Percentiles rank a stretch among this genome's conserved stretches.
These are phyloP conservation scores for Drosophila nigrodunni DNA, from an alignment of 1,140 invertebrate genomes.

Conservation along the genomic window DNA sequence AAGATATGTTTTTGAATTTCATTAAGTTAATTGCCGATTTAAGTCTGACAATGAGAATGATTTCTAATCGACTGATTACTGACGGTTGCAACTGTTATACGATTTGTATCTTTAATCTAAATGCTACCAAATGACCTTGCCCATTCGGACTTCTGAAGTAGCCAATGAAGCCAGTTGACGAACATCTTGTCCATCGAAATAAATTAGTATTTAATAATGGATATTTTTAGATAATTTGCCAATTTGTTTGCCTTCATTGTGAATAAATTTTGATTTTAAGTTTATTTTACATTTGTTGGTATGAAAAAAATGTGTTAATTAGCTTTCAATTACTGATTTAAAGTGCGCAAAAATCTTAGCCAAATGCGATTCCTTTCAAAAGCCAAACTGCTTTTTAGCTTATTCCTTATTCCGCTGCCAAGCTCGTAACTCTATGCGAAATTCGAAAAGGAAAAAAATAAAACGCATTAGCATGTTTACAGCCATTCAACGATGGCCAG, in stretches of 20 bases:
- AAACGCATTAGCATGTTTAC: slow-evolving; percentile 75
- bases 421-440: slow-evolving; percentile 5
- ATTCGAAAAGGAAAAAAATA: background rate
- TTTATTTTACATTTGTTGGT: background rate
- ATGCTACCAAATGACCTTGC: slow-evolving; percentile 38
- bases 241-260: background rate
- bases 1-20: slow-evolving; percentile 24
- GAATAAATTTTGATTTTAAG: background rate
- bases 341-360: background rate
- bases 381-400: too few relatives aligned
- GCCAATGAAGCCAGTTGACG: slow-evolving; percentile 10
- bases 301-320: too few relatives aligned
- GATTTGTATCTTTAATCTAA: slow-evolving; percentile 36
- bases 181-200: slow-evolving; percentile 6
- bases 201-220: slow-evolving; percentile 1
- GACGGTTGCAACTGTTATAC: slow-evolving; percentile 30
- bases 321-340: background rate
- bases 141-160: slow-evolving; percentile 17
- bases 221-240: slow-evolving; percentile 7
- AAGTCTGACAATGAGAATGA: slow-evolving; percentile 21
- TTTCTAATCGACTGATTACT: slow-evolving; percentile 27
- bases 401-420: background rate
- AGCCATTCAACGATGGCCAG: slow-evolving; percentile 40
- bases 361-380: background rate
- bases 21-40: slow-evolving; percentile 34